Evolutionary conservation across 92 coral and sea anemone genomes (phyloP).

Genomic region (Phymanthus crucifer): DNA sequence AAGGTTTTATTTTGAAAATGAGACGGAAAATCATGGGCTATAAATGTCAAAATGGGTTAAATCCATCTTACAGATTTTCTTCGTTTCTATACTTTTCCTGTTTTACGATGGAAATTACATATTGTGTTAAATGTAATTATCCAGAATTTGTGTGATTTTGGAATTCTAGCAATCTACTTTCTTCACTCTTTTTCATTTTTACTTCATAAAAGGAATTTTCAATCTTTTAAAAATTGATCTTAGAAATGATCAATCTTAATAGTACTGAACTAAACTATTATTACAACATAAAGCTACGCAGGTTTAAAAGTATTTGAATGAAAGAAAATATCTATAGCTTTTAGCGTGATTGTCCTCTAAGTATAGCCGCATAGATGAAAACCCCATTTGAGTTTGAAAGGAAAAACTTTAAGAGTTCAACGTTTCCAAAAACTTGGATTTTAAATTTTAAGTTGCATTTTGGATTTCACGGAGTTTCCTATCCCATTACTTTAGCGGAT

Average conservation of each 20-base stretch:
- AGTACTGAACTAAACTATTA: too few relatives aligned
- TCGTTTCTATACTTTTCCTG: background rate
- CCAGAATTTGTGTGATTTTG: too few relatives aligned
- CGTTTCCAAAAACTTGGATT: background rate
- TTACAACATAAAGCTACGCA: too few relatives aligned
- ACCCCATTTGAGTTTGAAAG: background rate
- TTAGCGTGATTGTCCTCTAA: too few relatives aligned
- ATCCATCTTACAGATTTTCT: background rate
- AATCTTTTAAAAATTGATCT: too few relatives aligned
- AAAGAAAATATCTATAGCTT: too few relatives aligned
- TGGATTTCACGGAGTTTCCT: conserved; percentile 19
- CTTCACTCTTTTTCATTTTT: too few relatives aligned
- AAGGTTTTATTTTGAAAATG: background rate
- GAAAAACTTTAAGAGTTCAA: background rate
- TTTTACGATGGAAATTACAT: background rate
- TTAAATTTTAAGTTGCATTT: conserved; percentile 7
- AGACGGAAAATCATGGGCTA: background rate
- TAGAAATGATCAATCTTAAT: too few relatives aligned
- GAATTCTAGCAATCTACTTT: too few relatives aligned
- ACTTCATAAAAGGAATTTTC: too few relatives aligned
- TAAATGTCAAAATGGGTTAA: background rate
- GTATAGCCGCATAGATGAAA: background rate
- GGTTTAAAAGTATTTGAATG: too few relatives aligned
- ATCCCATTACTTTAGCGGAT: conserved; percentile 21
- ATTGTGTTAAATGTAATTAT: too few relatives aligned